Percentiles rank a stretch among this genome's conserved stretches.
Conservation (phyloP, 1,140 invertebrate species). For the Lucilia sericata region DNA sequence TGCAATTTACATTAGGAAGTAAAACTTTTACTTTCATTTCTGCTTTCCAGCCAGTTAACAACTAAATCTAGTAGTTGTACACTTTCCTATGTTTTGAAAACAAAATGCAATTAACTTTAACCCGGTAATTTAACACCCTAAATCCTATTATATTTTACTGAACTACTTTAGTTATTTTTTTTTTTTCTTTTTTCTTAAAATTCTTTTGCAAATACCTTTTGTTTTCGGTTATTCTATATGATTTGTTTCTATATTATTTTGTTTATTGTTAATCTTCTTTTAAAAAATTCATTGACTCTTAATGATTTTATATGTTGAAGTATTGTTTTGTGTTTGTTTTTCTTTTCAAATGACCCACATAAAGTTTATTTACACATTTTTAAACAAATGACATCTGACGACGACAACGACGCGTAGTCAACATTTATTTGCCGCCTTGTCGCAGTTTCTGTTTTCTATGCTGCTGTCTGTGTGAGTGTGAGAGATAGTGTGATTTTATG, state of each 20-base stretch:
- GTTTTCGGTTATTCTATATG: background rate
- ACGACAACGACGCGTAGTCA: background rate
- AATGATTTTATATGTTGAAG: background rate
- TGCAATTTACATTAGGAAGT: no score
- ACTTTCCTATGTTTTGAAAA: no score
- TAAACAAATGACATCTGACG: background rate
- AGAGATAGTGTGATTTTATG: background rate
- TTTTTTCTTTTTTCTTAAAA: background rate
- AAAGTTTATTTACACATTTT: conserved; percentile 8
- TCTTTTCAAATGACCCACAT: conserved; percentile 20
- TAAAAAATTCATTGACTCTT: conserved; percentile 29
- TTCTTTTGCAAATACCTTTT: background rate
- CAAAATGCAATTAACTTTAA: no score
- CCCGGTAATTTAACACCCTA: background rate
- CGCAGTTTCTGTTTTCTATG: background rate
- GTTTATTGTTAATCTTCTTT: conserved; percentile 15
- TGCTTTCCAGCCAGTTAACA: no score
- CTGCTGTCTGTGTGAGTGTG: background rate
- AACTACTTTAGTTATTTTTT: background rate
- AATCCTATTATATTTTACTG: background rate
- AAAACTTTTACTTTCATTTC: no score
- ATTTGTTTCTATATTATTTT: no score
- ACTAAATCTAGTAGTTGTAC: no score
- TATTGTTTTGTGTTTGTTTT: background rate
- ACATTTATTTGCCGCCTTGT: background rate